Base-by-base conservation (phyloP, 2,888 invertebrate species). In the Epinotia demarniana region DNA sequence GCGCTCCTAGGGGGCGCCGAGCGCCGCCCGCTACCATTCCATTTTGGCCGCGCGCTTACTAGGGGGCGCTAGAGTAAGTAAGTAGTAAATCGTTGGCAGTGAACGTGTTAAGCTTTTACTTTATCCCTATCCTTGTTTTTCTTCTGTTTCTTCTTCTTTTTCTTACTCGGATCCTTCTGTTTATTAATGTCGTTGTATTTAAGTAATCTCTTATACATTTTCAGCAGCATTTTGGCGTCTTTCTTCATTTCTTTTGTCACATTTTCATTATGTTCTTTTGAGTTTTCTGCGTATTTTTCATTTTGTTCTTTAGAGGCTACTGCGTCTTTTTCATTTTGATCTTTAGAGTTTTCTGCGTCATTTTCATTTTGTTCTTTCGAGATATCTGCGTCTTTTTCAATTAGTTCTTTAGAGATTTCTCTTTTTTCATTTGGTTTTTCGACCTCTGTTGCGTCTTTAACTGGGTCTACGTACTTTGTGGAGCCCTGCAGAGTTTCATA, bases 131-230 rank as follows among this genome's bases (percentile, higher is more conserved):
- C 78, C 77, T 85, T 82, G 75, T 82, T 82, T 76, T 87, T 82
- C 69, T 84, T 87, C 60, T 85, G 85, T 76, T 90, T 91, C 73
- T 91, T 93, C 79, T 86, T 91, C 71, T 88, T 92, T 77, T 90
- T 89, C 74, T 85, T 91, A 72, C 81, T 87, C 0, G 88, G 86
- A 78, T 90, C 87, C 74, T 83, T 88, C 27, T 85, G 78, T 74
- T 83, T 88, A 53, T 82, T 85, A 64, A 91, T 88, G 69, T 92
- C 89, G 72, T 91, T 93, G 61, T 92, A 89, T 81, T 94, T 94
- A 0, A 94, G 74, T 57, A 94, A 77, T 66, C 87, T 90, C 76
- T 90, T 94, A 72, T 94, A 94, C 92, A 94, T 94, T 85, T 92
- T 94, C 60, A 94, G 77, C 9, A 94, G 77, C 66, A 91, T 88